Base-by-base conservation (phyloP, 2,888 invertebrate species). In the Synergus laeviventris region DNA sequence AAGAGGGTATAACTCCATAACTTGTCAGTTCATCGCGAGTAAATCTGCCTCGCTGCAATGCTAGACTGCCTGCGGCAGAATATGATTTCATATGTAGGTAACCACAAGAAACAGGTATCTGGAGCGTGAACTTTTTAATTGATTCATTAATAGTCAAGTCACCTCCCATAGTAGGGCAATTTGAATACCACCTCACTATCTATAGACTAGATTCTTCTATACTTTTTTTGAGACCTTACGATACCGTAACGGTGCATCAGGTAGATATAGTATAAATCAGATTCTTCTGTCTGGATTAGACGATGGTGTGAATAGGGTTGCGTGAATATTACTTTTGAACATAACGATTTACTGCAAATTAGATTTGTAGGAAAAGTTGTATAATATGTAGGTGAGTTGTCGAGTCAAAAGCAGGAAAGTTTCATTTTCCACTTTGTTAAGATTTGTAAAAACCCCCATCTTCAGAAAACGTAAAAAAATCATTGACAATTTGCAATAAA, bases 51-150 rank as follows among this genome's bases (percentile, higher is more conserved):
- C 8, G 24, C 16, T 66, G 24, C 66, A 70, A 24, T n/a, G 18
- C n/a, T 18, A 39, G 14, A 21, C 38, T 5, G 14, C 18, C 42
- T n/a, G n/a, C 11, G n/a, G 49, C 49, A 24, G 49, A 70, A 70
- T 70, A 66, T 66, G 45, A 66, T 66, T 66, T 66, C 2, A 42
- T 45, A 42, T 64, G 24, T 45, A 70, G 45, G 45, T 70, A 70
- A 45, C 45, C 66, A 70, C 45, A 49, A 45, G 14, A 64, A 66
- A 66, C 66, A 70, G n/a, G 24, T 49, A 70, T 49, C 31, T 70
- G 31, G 70, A 70, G 70, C 70, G 70, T 70, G 49, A 70, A 70
- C 70, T 70, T 70, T 70, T 70, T 70, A 70, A 70, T 70, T 70
- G 31, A 70, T 70, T 70, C 70, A 70, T 70, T 70, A 70, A 70